Conservation (phyloP, 1,140 invertebrate species). For the Drosophila nigrodunni region DNA sequence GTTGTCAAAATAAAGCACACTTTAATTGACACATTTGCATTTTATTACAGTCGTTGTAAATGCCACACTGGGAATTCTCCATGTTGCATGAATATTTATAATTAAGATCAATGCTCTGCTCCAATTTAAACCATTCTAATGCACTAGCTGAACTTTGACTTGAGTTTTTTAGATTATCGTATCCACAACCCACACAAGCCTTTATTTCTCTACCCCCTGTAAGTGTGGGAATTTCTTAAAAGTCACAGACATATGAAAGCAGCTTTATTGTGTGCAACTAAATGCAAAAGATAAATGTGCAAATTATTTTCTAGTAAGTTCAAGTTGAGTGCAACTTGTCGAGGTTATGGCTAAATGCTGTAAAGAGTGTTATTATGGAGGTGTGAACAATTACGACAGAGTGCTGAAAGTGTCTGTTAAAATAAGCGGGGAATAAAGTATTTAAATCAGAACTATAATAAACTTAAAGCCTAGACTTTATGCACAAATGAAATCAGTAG, state of each 20-base stretch:
- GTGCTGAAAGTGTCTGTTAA: not conserved
- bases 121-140: not conserved
- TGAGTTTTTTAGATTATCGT: slow-evolving; percentile 1
- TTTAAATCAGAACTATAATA: no score
- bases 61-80: slow-evolving; percentile 53
- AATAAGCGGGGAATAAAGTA: not conserved
- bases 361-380: slow-evolving; percentile 9
- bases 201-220: slow-evolving; percentile 8
- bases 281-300: not conserved
- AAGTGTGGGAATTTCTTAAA: slow-evolving; percentile 4
- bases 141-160: not conserved
- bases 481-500: no score
- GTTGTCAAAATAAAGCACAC: slow-evolving; percentile 81
- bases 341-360: not conserved
- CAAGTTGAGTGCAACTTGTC: slow-evolving; percentile 3
- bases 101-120: slow-evolving; percentile 48
- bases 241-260: not conserved
- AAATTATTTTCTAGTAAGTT: slow-evolving; percentile 9
- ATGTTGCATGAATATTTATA: slow-evolving; percentile 70
- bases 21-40: slow-evolving; percentile 83
- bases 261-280: not conserved
- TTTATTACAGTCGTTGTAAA: slow-evolving; percentile 60
- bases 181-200: no score
- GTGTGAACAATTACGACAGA: not conserved
- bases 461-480: no score